Percentiles rank a stretch among this genome's conserved stretches.
phyloP scores from a whole-genome alignment of 2,888 invertebrate genomes.

The Ormyrus thymus region DNA sequence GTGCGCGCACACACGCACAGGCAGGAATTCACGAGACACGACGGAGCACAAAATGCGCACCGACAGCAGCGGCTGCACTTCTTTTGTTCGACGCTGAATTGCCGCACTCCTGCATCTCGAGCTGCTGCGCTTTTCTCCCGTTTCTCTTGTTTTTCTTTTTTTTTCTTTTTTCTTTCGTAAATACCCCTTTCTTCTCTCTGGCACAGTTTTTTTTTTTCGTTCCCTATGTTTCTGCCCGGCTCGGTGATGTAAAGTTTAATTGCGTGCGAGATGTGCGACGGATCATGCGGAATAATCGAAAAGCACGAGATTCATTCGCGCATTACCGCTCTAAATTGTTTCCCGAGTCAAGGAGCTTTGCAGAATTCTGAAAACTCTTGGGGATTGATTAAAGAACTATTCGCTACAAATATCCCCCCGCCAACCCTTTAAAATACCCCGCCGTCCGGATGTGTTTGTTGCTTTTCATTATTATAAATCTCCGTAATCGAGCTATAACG shows the following conservation, averaged over 20 bases:
- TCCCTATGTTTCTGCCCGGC: conserved; percentile 16
- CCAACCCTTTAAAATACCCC: too few species aligned
- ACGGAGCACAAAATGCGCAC: neutral
- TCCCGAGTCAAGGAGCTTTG: too few species aligned
- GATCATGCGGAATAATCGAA: neutral
- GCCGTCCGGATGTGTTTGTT: too few species aligned
- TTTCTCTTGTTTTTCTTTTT: conserved; percentile 1
- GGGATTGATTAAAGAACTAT: too few species aligned
- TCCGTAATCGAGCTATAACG: conserved; percentile 19
- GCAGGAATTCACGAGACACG: neutral
- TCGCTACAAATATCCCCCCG: too few species aligned
- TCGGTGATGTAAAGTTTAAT: conserved; percentile 27
- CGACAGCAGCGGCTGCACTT: conserved; percentile 12
- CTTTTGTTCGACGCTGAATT: conserved; percentile 45
- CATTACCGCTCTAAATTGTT: too few species aligned
- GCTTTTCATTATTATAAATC: conserved; percentile 9
- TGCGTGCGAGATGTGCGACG: neutral
- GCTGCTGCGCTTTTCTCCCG: neutral
- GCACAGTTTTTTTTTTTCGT: neutral
- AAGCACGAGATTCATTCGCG: neutral
- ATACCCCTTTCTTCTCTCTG: neutral
- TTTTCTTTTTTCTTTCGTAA: neutral
- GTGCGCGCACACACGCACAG: neutral
- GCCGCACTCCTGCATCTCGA: conserved; percentile 26
- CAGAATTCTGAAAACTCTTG: too few species aligned